phyloP scores from a whole-genome alignment of 2,797 vertebrate genomes.

The Lutra lutra region DNA sequence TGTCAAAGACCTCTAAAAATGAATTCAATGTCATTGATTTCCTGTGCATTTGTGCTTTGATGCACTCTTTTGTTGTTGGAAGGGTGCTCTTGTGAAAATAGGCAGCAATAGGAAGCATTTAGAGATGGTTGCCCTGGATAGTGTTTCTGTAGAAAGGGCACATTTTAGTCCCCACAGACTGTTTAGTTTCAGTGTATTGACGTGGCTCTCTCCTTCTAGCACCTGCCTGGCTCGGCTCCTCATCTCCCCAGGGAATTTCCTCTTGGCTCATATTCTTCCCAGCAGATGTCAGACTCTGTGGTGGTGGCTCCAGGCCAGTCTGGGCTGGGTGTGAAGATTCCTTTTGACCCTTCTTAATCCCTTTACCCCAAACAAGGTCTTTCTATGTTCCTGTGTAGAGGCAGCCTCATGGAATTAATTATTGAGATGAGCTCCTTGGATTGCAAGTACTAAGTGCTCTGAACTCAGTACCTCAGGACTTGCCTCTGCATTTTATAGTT shows the following conservation, averaged over 20 bases:
- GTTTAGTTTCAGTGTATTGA: neutral
- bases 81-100: neutral
- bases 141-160: neutral
- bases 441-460: neutral
- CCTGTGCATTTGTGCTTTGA: neutral
- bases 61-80: neutral
- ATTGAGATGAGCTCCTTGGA: neutral
- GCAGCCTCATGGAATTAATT: neutral
- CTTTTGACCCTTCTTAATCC: neutral
- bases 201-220: neutral
- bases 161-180: neutral
- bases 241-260: neutral
- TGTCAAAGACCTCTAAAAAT: neutral
- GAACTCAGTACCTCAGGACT: neutral
- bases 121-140: no score
- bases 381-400: neutral
- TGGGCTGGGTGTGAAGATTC: neutral
- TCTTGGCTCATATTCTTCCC: neutral
- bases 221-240: neutral
- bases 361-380: neutral
- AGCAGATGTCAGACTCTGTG: neutral
- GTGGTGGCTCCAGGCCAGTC: neutral
- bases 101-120: neutral
- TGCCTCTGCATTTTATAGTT: neutral
- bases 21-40: neutral